These are phyloP conservation scores for Vanacampus margaritifer DNA, from an alignment of 2,113 vertebrate genomes.

Conservation along the genomic window DNA sequence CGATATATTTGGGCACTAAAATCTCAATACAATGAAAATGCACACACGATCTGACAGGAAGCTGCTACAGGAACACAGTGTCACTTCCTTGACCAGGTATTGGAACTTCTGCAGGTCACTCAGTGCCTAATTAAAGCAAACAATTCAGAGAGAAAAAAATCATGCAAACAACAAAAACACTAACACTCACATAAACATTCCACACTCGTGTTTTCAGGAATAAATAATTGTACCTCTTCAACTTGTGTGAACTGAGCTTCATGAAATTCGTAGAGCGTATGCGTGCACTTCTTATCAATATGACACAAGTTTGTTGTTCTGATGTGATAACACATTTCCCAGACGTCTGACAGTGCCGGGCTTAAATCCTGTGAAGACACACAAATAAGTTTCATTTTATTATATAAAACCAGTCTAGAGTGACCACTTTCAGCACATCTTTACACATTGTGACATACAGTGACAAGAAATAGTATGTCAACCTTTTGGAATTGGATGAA, in stretches of 20 bases:
- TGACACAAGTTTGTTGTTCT: constrained; percentile 72
- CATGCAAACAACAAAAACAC: not conserved
- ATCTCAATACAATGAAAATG: not conserved
- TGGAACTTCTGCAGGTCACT: constrained; percentile 72
- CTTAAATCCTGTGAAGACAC: constrained; percentile 68
- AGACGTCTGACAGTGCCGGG: constrained; percentile 78
- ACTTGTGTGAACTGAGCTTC: constrained; percentile 64
- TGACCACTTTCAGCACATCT: not conserved
- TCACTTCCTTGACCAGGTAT: constrained; percentile 76
- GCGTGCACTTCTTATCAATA: constrained; percentile 70
- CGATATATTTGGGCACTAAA: not conserved
- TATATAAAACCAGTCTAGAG: not conserved
- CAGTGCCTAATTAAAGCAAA: constrained; percentile 62
- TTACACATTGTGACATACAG: not conserved
- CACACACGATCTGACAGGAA: constrained; percentile 57
- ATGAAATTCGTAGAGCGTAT: constrained; percentile 78
- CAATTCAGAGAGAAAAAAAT: not conserved
- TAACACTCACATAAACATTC: not conserved
- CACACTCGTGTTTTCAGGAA: not conserved
- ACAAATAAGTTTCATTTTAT: constrained; percentile 6
- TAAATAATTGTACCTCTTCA: constrained; percentile 63
- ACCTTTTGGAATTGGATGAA: not conserved
- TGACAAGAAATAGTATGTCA: not conserved
- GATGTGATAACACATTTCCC: constrained; percentile 78
- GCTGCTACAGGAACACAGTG: constrained; percentile 68